Evolutionary conservation across 2,888 invertebrate genomes (phyloP).

Genomic region (Drosophila macrothrix): DNA sequence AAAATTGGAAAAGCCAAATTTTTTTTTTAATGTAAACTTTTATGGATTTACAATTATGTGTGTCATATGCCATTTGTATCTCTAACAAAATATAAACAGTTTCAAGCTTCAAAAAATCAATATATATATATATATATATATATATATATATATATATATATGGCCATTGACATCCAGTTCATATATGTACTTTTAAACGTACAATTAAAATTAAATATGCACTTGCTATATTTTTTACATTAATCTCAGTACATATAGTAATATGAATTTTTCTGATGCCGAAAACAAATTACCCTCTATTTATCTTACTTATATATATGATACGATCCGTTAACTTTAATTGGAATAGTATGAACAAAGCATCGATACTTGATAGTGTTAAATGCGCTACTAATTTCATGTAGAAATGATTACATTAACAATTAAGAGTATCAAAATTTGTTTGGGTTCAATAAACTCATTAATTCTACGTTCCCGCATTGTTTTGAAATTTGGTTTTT

Average conservation of each 20-base stretch:
- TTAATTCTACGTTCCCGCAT: constrained; percentile 22
- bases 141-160: too few relatives aligned
- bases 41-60: background rate
- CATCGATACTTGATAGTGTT: background rate
- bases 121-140: background rate
- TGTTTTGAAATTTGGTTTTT: constrained; percentile 7
- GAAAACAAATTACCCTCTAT: constrained; percentile 9
- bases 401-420: background rate
- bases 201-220: constrained; percentile 21
- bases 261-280: background rate
- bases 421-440: constrained; percentile 9
- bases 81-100: background rate
- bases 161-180: constrained; percentile 35
- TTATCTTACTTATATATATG: background rate
- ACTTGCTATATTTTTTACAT: constrained; percentile 2
- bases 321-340: background rate
- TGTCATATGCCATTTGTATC: background rate
- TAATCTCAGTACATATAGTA: background rate
- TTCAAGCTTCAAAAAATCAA: background rate
- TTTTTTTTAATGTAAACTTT: background rate
- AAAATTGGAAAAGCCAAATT: background rate
- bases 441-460: constrained; percentile 45
- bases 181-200: constrained; percentile 21
- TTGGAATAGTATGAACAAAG: background rate
- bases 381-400: background rate